phyloP scores from a whole-genome alignment of 1,140 invertebrate species.

The Zaprionus taronus region DNA sequence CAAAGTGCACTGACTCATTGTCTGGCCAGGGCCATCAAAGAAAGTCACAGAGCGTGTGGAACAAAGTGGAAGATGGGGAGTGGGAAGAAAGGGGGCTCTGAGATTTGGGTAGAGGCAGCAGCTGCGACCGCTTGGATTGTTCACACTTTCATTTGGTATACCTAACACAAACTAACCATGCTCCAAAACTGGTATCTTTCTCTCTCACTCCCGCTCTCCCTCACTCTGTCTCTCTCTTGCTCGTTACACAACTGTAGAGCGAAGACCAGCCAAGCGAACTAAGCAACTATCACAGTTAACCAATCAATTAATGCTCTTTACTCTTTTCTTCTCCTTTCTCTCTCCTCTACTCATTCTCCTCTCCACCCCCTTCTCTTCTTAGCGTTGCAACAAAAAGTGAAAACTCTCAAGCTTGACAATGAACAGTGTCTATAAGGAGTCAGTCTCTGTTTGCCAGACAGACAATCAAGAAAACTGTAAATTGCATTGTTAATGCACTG shows the following conservation, averaged over 20 bases:
- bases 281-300: constrained; percentile 33
- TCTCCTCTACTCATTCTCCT: constrained; percentile 13
- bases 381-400: constrained; percentile 33
- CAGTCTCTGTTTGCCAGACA: constrained; percentile 9
- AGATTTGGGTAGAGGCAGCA: constrained; percentile 19
- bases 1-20: constrained; percentile 72
- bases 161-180: constrained; percentile 38
- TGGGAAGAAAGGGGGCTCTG: not conserved
- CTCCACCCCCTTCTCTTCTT: not conserved
- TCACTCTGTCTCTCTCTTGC: constrained; percentile 9
- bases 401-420: constrained; percentile 37
- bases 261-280: constrained; percentile 16
- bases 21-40: constrained; percentile 50
- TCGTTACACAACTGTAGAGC: constrained; percentile 45
- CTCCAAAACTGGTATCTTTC: constrained; percentile 40
- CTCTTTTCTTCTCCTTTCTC: constrained; percentile 26
- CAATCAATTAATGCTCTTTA: constrained; percentile 51
- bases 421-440: constrained; percentile 24
- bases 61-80: not conserved
- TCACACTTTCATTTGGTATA: constrained; percentile 73
- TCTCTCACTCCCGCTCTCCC: constrained; percentile 1
- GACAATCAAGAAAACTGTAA: constrained; percentile 6
- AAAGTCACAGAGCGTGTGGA: constrained; percentile 39
- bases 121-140: constrained; percentile 45
- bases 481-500: not conserved